These are phyloP conservation scores for Drosophila bunnanda DNA, from an alignment of 2,888 invertebrate genomes.

Conservation along the genomic window DNA sequence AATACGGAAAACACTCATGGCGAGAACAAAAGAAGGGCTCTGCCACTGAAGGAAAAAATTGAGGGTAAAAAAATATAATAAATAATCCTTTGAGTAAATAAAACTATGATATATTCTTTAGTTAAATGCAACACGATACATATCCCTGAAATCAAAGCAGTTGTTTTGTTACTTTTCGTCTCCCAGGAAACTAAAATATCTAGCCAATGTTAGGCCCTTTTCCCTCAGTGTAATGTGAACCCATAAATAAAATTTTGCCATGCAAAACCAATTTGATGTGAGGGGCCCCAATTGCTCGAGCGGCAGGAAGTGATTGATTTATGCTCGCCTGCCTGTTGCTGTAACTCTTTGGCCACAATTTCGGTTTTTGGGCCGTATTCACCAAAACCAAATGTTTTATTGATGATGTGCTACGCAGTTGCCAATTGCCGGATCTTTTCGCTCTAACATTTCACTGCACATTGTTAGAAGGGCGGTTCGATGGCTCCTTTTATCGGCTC, in stretches of 20 bases:
- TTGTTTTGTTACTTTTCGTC: accelerated
- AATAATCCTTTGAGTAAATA: not conserved
- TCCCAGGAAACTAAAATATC: not conserved
- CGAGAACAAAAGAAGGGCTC: slow-evolving; percentile 8
- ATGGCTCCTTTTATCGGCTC: slow-evolving; percentile 58
- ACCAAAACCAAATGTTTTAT: slow-evolving; percentile 64
- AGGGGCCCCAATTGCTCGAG: slow-evolving; percentile 55
- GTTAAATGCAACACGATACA: not conserved
- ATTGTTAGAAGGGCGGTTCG: slow-evolving; percentile 17
- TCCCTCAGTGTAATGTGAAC: not conserved
- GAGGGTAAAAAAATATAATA: no score
- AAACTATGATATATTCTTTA: not conserved
- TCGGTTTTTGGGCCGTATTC: slow-evolving; percentile 61
- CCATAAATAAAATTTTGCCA: slow-evolving; percentile 70
- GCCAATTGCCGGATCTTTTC: slow-evolving; percentile 31
- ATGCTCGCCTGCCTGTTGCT: slow-evolving; percentile 48
- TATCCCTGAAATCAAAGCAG: not conserved
- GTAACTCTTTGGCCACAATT: slow-evolving; percentile 63
- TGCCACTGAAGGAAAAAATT: not conserved
- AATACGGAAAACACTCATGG: slow-evolving; percentile 10
- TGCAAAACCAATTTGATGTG: slow-evolving; percentile 29
- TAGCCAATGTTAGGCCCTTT: not conserved
- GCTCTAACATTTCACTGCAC: slow-evolving; percentile 30
- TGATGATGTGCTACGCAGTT: slow-evolving; percentile 71
- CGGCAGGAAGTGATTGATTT: slow-evolving; percentile 77